Evolutionary conservation across 2,888 invertebrate species (phyloP), one percentile per base, ranked within the genome.

Genomic region (Pedicia rivosa): DNA sequence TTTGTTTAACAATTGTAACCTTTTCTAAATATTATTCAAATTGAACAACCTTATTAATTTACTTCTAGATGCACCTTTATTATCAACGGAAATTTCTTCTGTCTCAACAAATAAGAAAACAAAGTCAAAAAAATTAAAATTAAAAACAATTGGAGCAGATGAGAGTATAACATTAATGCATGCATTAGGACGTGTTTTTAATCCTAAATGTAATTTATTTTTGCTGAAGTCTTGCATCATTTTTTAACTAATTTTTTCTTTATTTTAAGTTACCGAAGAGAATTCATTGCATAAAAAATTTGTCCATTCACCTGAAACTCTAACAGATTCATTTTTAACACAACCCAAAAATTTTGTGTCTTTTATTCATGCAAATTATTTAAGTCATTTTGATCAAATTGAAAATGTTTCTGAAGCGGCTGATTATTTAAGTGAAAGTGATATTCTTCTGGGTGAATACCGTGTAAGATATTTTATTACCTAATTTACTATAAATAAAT

Each of bases 291-390:
- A 48, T 13, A 63, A 63, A 52, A 62, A 57, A 41, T 64, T 80
- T 34, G 59, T 67, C 29, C 74, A 79, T 50, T 62, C 69, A 37
- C 74, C 83, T 3, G 70, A 69, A 45, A 69, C 72, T 42, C 60
- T 81, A 25, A 69, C 78, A 4, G 71, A 74, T 40, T 71, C 72
- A 47, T 80, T 83, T 51, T 56, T 66, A 30, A 69, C 71, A 5
- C 76, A 78, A 47, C 74, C 81, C 0, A 66, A 59, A 39, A 70
- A 68, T 31, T 78, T 80, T 54, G 59, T 74, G 1, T 67, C 69
- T 40, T 80, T 83, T 49, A 56, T 83, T 14, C 72, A 75, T 52
- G 76, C 81, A 49, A 83, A 84, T 60, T 82, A 79, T 57, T 54
- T 79, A 16, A 67, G 72, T 5, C 83, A 84, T 50, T 79, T 78